Percentiles rank a stretch among this genome's conserved stretches.
These are phyloP conservation scores for Eupeodes corollae DNA, from an alignment of 1,140 invertebrate genomes.

Conservation along the genomic window DNA sequence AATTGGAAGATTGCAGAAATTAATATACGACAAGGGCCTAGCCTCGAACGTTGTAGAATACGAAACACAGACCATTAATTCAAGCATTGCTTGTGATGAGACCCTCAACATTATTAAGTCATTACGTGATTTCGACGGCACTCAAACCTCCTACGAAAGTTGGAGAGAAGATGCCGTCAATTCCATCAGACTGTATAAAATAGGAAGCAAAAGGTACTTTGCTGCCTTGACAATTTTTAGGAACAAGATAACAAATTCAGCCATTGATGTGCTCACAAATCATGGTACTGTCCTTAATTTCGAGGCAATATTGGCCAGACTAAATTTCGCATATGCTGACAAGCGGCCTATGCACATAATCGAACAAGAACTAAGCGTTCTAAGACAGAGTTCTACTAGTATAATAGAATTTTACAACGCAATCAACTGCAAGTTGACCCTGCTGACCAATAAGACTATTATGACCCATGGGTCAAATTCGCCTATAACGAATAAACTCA, in stretches of 20 bases:
- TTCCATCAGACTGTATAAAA: neutral
- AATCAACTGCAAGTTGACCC: neutral
- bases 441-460: no score
- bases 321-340: constrained; percentile 2
- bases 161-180: neutral
- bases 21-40: no score
- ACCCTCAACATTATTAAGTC: neutral
- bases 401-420: neutral
- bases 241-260: neutral
- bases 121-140: neutral
- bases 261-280: neutral
- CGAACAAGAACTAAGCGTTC: constrained; percentile 4
- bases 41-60: no score
- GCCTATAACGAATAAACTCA: no score
- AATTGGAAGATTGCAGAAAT: no score
- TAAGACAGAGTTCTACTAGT: neutral
- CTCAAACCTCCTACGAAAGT: neutral
- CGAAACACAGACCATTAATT: no score
- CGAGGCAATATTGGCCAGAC: neutral
- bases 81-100: neutral
- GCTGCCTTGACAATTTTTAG: neutral
- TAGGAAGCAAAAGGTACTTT: neutral
- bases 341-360: constrained; percentile 4
- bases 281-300: neutral
- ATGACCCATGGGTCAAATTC: no score